These are phyloP conservation scores for Ommatoiulus sabulosus DNA, from an alignment of 2,888 invertebrate species.

Conservation along the genomic window DNA sequence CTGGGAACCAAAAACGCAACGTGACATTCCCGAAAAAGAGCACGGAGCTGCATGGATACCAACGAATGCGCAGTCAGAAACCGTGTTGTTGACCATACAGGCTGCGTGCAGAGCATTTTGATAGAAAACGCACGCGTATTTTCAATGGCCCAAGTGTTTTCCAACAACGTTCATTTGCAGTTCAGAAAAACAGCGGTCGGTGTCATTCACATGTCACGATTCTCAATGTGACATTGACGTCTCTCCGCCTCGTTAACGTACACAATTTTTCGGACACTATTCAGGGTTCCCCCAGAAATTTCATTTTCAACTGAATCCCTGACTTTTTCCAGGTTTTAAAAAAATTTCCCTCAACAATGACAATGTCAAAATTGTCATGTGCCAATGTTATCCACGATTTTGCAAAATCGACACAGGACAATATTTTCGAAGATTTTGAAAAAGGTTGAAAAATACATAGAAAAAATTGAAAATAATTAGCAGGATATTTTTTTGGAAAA, in stretches of 20 bases:
- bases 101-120: not conserved
- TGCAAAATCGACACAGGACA: too few species aligned
- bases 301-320: too few species aligned
- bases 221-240: conserved; percentile 17
- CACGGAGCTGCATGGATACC: not conserved
- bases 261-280: too few species aligned
- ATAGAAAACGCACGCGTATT: not conserved
- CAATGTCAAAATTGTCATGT: too few species aligned
- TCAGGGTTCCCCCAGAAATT: too few species aligned
- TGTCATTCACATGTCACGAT: conserved; percentile 15
- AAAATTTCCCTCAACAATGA: too few species aligned
- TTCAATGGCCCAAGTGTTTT: not conserved
- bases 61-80: not conserved
- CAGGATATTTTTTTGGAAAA: too few species aligned
- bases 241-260: not conserved
- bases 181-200: not conserved
- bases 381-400: too few species aligned
- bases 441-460: too few species aligned
- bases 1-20: not conserved
- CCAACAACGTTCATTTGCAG: not conserved
- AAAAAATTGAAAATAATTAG: too few species aligned
- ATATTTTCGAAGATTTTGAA: too few species aligned
- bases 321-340: too few species aligned
- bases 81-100: not conserved
- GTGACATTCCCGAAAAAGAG: not conserved